Percentiles rank a stretch among this genome's conserved stretches.
Evolutionary conservation across 2,797 vertebrate species (phyloP).

Genomic region (Sciaenops ocellatus): DNA sequence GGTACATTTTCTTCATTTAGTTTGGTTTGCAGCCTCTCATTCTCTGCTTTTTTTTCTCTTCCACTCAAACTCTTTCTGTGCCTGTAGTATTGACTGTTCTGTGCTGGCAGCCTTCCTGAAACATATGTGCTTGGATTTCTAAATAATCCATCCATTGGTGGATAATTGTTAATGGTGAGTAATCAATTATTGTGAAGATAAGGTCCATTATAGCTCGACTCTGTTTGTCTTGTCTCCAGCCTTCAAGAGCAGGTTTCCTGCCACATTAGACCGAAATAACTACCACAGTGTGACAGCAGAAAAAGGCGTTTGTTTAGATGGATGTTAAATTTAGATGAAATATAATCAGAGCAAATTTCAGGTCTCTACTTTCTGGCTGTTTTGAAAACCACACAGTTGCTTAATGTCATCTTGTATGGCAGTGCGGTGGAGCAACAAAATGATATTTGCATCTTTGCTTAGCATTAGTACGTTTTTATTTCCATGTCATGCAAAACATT

Average conservation of each 20-base stretch:
- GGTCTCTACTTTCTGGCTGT: background rate
- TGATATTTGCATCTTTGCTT: background rate
- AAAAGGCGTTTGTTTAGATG: slow-evolving; percentile 7
- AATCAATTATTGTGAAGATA: background rate
- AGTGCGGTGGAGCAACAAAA: too few species aligned
- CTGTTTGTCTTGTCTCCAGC: background rate
- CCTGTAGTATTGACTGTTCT: slow-evolving; percentile 5
- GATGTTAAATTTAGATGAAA: slow-evolving; percentile 33
- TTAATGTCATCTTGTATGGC: background rate
- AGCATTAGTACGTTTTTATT: background rate
- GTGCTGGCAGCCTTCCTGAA: slow-evolving; percentile 5
- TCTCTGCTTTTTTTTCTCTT: slow-evolving; percentile 7
- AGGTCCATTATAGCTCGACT: background rate
- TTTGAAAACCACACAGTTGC: background rate
- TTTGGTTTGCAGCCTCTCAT: background rate
- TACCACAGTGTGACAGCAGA: slow-evolving; percentile 1
- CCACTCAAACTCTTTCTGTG: background rate
- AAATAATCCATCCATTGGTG: background rate
- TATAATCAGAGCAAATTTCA: background rate
- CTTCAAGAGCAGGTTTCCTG: slow-evolving; percentile 3
- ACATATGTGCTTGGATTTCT: background rate
- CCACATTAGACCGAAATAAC: slow-evolving; percentile 8
- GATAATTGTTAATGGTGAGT: background rate
- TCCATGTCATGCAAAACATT: background rate
- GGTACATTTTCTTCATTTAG: background rate